Evolutionary conservation across 2,113 vertebrate genomes (phyloP), one percentile per base, ranked within the genome.

Genomic region (Catharus minimus): DNA sequence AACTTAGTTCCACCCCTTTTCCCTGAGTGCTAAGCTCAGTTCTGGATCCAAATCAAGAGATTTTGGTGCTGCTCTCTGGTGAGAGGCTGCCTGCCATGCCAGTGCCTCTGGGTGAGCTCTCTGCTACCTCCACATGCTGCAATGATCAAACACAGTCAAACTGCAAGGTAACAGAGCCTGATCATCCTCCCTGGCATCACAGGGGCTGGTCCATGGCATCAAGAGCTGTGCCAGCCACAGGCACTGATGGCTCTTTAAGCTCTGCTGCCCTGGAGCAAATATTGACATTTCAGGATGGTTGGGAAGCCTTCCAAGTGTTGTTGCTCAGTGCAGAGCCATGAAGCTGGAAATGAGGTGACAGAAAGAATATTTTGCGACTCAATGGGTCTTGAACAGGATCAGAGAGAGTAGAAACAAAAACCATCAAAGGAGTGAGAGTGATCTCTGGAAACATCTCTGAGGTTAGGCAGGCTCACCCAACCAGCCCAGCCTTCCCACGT

Each of bases 401-500:
- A 44, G 33, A 76, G 50, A 71, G 33, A 69, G 5, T 8, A 71
- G 47, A 30, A 38, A 44, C 28, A 82, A 53, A 61, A 57, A 5
- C 0, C 23, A 39, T 20, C 65, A 8, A 33, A 30, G 57, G 50
- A 88, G 36, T 36, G 12, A 5, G 15, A 47, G 65, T 23, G 50
- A 50, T 24, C 36, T 75, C 24, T 92, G 66, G 44, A 67, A 88
- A 75, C 21, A 23, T 52, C 39, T 72, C 32, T 53, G 0, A 83
- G n/a, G 32, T 71, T 11, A 26, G 55, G 57, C 68, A 77, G 47
- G 16, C 46, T 46, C 64, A 36, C 22, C 6, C 11, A 49, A 1
- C 0, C 3, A 80, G n/a, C 47, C 11, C 56, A 77, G 8, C 19
- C 56, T 47, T n/a, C 11, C 24, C 15, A 15, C 0, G 0, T 32